Percentiles rank a stretch among this genome's conserved stretches.
Conservation (phyloP, 2,113 vertebrate species). For the Aix galericulata region DNA sequence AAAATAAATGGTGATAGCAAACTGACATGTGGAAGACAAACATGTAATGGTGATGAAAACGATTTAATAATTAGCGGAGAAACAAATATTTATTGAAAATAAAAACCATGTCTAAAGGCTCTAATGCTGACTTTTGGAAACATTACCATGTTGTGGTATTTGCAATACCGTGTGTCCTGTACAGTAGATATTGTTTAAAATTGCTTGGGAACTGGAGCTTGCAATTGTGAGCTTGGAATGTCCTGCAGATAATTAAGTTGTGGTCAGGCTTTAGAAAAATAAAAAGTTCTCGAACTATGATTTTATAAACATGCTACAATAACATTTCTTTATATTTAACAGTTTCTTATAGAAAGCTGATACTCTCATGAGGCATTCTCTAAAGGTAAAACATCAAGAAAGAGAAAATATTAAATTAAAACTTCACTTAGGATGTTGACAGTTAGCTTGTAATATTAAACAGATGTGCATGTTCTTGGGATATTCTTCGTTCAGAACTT, state of each 20-base stretch:
- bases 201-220: conserved; percentile 87
- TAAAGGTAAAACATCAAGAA: conserved; percentile 99
- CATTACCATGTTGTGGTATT: conserved; percentile 78
- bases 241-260: conserved; percentile 92
- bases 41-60: conserved; percentile 71
- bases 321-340: conserved; percentile 98
- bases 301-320: conserved; percentile 98
- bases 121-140: conserved; percentile 84
- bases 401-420: conserved; percentile 99
- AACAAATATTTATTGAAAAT: conserved; percentile 79
- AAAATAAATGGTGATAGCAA: conserved; percentile 62
- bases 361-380: conserved; percentile 95
- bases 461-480: conserved; percentile 92
- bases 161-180: conserved; percentile 73
- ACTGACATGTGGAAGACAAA: conserved; percentile 63
- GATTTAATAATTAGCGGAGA: conserved; percentile 77
- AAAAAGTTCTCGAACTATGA: conserved; percentile 88
- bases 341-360: conserved; percentile 96
- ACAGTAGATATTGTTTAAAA: conserved; percentile 86
- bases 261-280: conserved; percentile 87
- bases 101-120: conserved; percentile 74
- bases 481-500: conserved; percentile 83
- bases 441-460: conserved; percentile 94
- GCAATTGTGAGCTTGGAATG: conserved; percentile 91
- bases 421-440: conserved; percentile 96